These are phyloP conservation scores for Morphnarchus princeps DNA, from an alignment of 2,113 vertebrate species.

Conservation along the genomic window DNA sequence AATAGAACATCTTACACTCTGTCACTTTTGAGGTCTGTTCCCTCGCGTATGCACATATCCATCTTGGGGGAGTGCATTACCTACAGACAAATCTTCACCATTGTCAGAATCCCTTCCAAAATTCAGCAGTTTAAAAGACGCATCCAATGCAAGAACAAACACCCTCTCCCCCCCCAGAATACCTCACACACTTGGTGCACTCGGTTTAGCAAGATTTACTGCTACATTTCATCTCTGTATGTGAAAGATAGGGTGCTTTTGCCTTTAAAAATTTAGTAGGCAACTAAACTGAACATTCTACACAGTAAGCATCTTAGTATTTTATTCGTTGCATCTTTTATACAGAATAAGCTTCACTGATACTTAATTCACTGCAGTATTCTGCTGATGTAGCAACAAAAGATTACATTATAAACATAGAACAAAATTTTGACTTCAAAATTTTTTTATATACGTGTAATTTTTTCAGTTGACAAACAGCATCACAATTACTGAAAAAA, in stretches of 20 bases:
- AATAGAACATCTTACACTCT: background rate
- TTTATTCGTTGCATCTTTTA: constrained; percentile 76
- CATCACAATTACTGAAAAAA: constrained; percentile 72
- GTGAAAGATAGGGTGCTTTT: constrained; percentile 10
- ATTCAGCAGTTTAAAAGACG: background rate
- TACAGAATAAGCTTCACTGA: constrained; percentile 75
- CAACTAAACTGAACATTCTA: constrained; percentile 76
- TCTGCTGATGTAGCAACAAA: constrained; percentile 71
- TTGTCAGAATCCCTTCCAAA: background rate
- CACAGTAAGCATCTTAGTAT: constrained; percentile 72
- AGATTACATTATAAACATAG: constrained; percentile 76
- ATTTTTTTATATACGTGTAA: constrained; percentile 43
- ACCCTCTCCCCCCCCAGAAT: background rate
- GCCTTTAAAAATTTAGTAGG: constrained; percentile 67
- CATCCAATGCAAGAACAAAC: background rate
- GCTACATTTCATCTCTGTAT: constrained; percentile 25
- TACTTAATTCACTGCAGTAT: constrained; percentile 76
- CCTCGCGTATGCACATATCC: accelerated
- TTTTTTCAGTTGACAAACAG: constrained; percentile 71
- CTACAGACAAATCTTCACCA: background rate
- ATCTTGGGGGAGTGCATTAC: too few species aligned
- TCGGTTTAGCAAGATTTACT: background rate
- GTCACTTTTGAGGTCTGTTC: background rate
- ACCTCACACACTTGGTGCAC: background rate
- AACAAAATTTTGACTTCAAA: constrained; percentile 66